A percentile compares a stretch with the other conserved stretches of the same genome.
phyloP scores from a whole-genome alignment of 2,888 invertebrate species.

The Pantelozetes paolii region DNA sequence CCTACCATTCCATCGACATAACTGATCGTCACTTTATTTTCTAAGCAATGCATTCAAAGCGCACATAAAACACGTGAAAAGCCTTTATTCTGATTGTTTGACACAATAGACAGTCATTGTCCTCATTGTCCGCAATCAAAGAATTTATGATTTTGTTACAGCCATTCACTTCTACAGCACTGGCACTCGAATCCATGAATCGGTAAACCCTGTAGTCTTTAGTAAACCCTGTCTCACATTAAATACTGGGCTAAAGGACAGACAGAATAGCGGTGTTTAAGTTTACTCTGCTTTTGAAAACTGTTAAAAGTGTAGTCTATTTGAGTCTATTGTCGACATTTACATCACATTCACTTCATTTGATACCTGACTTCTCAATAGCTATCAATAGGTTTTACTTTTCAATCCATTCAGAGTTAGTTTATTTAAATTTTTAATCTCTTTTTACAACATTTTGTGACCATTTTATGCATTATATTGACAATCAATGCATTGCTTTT shows the following conservation, averaged over 20 bases:
- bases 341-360: slow-evolving; percentile 20
- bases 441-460: slow-evolving; percentile 19
- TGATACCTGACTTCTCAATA: slow-evolving; percentile 34
- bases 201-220: background rate
- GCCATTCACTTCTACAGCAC: background rate
- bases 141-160: slow-evolving; percentile 13
- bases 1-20: background rate
- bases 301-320: background rate
- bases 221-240: background rate
- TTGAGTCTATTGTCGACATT: slow-evolving; percentile 30
- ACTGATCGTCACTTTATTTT: slow-evolving; percentile 3
- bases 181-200: background rate
- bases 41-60: background rate
- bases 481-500: slow-evolving; percentile 24
- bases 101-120: background rate
- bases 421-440: slow-evolving; percentile 37
- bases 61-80: slow-evolving; percentile 19
- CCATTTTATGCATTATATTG: slow-evolving; percentile 16
- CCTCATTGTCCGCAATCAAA: background rate
- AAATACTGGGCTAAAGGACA: background rate
- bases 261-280: background rate
- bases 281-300: slow-evolving; percentile 19
- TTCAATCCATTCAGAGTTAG: slow-evolving; percentile 16
- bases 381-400: background rate
- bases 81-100: slow-evolving; percentile 18